Evolutionary conservation across 1,140 invertebrate species (phyloP).

Genomic region (Bombus superbus): DNA sequence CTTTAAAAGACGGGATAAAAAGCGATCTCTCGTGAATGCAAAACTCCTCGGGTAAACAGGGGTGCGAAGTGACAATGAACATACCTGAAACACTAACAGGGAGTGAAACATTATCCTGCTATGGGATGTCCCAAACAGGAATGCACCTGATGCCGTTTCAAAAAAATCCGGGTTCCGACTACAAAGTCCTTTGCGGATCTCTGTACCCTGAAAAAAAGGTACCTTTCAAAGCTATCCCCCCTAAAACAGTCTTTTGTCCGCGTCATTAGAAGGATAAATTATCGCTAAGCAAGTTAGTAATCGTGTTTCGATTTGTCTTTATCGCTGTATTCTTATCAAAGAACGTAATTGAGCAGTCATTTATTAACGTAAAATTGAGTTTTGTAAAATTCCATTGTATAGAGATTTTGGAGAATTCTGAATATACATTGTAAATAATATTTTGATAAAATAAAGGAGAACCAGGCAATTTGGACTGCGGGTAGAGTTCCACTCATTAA

Average conservation of each 20-base stretch:
- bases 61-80: slow-evolving; percentile 33
- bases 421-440: background rate
- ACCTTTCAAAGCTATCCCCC: background rate
- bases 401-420: background rate
- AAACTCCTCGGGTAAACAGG: slow-evolving; percentile 46
- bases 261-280: background rate
- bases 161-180: slow-evolving; percentile 13
- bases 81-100: slow-evolving; percentile 35
- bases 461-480: background rate
- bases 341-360: background rate
- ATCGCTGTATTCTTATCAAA: no score
- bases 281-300: background rate
- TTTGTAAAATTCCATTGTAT: background rate
- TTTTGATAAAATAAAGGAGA: background rate
- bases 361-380: background rate
- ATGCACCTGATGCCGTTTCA: slow-evolving; percentile 47
- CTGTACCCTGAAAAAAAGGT: slow-evolving; percentile 1
- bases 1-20: slow-evolving; percentile 24
- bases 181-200: slow-evolving; percentile 19
- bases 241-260: background rate
- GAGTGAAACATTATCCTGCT: slow-evolving; percentile 43
- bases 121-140: slow-evolving; percentile 49
- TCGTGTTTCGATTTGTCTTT: background rate
- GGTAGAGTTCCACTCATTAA: background rate
- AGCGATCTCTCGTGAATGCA: slow-evolving; percentile 7